Base-by-base conservation (phyloP, 2,888 invertebrate genomes). In the Pristionchus maxplancki region DNA sequence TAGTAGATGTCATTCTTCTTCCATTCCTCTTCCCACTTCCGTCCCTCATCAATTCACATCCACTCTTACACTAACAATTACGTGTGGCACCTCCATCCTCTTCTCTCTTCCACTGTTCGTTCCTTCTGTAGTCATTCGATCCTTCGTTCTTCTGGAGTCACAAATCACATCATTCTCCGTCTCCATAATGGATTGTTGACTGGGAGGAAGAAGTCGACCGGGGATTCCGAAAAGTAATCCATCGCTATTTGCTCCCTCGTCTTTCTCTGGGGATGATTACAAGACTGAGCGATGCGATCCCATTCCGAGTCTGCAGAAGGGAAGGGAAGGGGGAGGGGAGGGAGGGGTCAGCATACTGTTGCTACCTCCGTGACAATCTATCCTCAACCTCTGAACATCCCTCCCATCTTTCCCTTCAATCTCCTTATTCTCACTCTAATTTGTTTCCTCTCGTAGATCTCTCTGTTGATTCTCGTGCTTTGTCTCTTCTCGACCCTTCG, bases 131-230 rank as follows among this genome's bases (percentile, higher is more conserved):
- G 40, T 78, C 28, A 78, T 44, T 78, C n/a, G 9, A 78, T 48
- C 78, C 44, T 4, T 71, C 31, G 31, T 78, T n/a, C 78, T 28
- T 44, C 71, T 31, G 24, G 24, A 64, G 28, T 17, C 64, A 64
- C 64, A 64, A 64, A 64, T 71, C 71, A 34, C 71, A 44, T 78
- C 44, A 78, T 78, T 78, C 44, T 28, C 48, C 15, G 8, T 44
- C 78, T 44, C 71, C 78, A 78, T 78, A 44, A 48, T 78, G 78
- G 78, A 78, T 78, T 78, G 78, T 78, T 78, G 78, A 78, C 78
- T 48, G 40, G 44, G 74, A 3, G 74, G 24, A 58, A 58, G n/a
- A 5, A 74, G 40, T 74, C 37, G n/a, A 74, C 17, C 37, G 28
- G 34, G 24, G 78, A 78, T 78, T 78, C 44, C 48, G 44, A 78